Percentiles rank a stretch among this genome's conserved stretches.
These are phyloP conservation scores for Rhopilema esculentum DNA, from an alignment of 30 jellyfish, hydroid and myxozoan genomes.

Conservation along the genomic window DNA sequence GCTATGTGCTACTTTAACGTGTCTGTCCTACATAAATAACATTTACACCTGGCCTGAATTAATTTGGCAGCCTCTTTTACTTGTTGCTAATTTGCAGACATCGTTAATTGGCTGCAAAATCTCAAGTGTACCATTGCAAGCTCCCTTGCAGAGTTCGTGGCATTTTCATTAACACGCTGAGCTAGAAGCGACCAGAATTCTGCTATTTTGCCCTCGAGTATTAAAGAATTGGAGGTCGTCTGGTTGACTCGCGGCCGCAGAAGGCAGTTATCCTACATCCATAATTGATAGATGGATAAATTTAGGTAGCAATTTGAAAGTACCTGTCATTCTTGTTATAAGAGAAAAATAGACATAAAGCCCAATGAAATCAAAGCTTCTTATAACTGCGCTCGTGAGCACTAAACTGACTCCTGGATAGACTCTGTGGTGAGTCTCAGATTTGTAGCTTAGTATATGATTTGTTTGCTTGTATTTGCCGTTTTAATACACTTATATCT, in stretches of 20 bases:
- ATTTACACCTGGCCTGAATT: background rate
- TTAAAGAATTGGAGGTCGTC: background rate
- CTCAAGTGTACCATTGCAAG: background rate
- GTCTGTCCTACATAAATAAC: too few species aligned
- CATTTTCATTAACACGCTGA: background rate
- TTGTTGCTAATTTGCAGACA: background rate
- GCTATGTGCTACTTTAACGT: background rate
- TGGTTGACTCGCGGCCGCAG: constrained; percentile 30
- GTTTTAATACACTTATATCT: background rate
- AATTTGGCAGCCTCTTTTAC: background rate
- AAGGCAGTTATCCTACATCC: constrained; percentile 6
- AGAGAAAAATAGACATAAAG: background rate
- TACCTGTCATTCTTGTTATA: constrained; percentile 17
- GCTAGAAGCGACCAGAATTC: background rate
- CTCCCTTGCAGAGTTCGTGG: background rate
- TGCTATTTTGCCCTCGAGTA: constrained; percentile 10
- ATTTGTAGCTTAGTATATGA: background rate
- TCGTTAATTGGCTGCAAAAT: background rate
- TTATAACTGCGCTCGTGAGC: constrained; percentile 6
- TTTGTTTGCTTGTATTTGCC: background rate
- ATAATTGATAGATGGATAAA: constrained; percentile 28
- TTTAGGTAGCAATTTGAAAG: constrained; percentile 24
- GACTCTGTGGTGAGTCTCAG: constrained; percentile 31
- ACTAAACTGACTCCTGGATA: background rate
- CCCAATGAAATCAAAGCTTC: constrained; percentile 38